Evolutionary conservation across 1,140 invertebrate species (phyloP), one percentile per base, ranked within the genome.

Genomic region (Telenomus remus): DNA sequence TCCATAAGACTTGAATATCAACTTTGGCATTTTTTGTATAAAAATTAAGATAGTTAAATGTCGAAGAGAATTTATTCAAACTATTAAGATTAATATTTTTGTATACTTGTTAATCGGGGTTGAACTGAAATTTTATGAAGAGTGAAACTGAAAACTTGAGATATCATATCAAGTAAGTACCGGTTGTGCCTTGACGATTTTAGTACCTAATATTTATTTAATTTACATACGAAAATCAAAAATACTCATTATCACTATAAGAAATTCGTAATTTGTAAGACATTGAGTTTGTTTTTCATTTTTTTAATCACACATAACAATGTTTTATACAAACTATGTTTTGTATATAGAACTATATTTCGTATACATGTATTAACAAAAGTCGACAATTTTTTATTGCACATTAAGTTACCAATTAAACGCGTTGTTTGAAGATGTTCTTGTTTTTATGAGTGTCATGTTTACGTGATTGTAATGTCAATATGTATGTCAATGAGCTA

Each of bases 1-100:
- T 97, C 60, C 95, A 96, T 81, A 93, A 92, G n/a, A 39, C 37
- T 39, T 39, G 19, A 27, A 27, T n/a, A n/a, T 27, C 19, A 27
- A 27, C 6, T 27, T 1, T 27, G 1, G 6, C 3, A 39, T 2
- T 11, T 35, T 39, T 39, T 9, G 37, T 39, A 1, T 39, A 39
- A 1, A 9, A 39, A 39, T 9, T 4, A 9, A 9, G n/a, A 39
- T 2, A 39, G 9, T 27, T 27, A 6, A 27, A 27, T 27, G 19
- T 27, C 2, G 6, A 27, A 27, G 1, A 6, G 6, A 27, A 27
- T 27, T 27, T 27, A 27, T 27, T 27, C 6, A 1, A 27, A 27
- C 6, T 27, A 3, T 27, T 3, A 27, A 27, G 19, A 27, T n/a
- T 27, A 27, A 27, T 27, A 27, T 27, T 27, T 27, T 27, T 27